Base-by-base conservation (phyloP, 2,888 invertebrate genomes). In the Eristalinus aeneus region DNA sequence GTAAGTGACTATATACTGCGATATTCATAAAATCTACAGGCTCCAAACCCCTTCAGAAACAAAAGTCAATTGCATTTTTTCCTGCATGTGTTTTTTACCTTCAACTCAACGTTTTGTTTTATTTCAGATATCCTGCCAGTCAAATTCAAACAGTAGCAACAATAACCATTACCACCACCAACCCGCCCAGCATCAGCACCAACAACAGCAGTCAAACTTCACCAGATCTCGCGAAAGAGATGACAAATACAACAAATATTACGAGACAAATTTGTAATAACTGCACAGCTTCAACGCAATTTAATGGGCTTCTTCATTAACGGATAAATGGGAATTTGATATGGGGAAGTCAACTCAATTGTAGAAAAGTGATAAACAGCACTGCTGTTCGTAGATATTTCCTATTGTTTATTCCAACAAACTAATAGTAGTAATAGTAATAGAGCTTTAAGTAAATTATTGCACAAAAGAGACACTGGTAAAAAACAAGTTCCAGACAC, bases 181-280 rank as follows among this genome's bases (percentile, higher is more conserved):
- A 56, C 20, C 64, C 22, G 39, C 73, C 23, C 56, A 71, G 56
- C 34, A 69, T 72, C 67, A 73, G 63, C 65, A 69, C 20, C 89
- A 88, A 60, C 88, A 34, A 27, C 90, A 67, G 53, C 88, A 82
- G 56, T 64, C 88, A 71, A 86, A 77, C 85, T 88, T 88, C 88
- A 89, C 90, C 90, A 64, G 77, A 67, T 69, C 64, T 46, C 82
- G 82, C 74, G 92, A 91, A 84, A 91, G 91, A 88, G 88, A 89
- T 81, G 91, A 90, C 80, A 90, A 89, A 83, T 92, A 91, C 83
- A 91, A 90, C 89, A 92, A 91, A 89, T 92, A 89, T 79, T 92
- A 91, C 86, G 91, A 92, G 89, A 92, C 91, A 88, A 92, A 92
- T 91, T 91, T 92, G 89, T 92, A 91, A 90, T 89, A 86, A 85